Evolutionary conservation across 2,888 invertebrate genomes (phyloP).

Genomic region (Listrodromus nycthemerus): DNA sequence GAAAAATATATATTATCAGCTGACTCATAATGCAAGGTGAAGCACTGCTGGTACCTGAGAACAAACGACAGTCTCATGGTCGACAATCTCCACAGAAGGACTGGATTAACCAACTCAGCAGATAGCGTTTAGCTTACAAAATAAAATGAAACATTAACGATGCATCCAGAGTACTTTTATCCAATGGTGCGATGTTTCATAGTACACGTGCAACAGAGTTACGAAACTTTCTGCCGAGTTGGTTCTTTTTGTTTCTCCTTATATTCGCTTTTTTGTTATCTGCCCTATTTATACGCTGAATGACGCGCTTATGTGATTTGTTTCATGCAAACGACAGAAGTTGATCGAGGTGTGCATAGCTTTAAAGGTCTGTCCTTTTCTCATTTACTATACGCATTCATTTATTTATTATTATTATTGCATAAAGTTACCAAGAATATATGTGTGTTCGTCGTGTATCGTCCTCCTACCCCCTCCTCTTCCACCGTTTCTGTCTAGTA

Average conservation of each 20-base stretch:
- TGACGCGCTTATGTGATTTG: conserved; percentile 85
- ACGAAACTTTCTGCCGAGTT: conserved; percentile 31
- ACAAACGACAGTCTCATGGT: conserved; percentile 33
- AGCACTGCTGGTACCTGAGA: conserved; percentile 35
- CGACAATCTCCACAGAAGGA: background rate
- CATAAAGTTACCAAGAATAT: conserved; percentile 42
- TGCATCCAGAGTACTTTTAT: background rate
- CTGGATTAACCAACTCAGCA: conserved; percentile 35
- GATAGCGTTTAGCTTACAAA: conserved; percentile 20
- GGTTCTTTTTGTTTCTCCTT: conserved; percentile 48
- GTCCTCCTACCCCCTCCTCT: conserved; percentile 29
- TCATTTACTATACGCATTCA: conserved; percentile 72
- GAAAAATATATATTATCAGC: conserved; percentile 24
- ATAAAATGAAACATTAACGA: conserved; percentile 8
- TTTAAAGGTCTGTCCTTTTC: conserved; percentile 91
- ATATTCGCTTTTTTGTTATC: conserved; percentile 56
- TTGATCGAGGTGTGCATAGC: conserved; percentile 97
- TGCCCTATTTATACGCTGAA: conserved; percentile 76
- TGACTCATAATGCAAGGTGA: conserved; percentile 42
- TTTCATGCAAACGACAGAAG: conserved; percentile 92
- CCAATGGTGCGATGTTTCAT: background rate
- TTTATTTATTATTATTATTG: conserved; percentile 56
- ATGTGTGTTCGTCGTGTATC: conserved; percentile 52
- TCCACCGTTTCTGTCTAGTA: conserved; percentile 59
- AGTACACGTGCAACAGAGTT: background rate